These are phyloP conservation scores for Channa maculata DNA, from an alignment of 2,113 vertebrate genomes.

Conservation along the genomic window DNA sequence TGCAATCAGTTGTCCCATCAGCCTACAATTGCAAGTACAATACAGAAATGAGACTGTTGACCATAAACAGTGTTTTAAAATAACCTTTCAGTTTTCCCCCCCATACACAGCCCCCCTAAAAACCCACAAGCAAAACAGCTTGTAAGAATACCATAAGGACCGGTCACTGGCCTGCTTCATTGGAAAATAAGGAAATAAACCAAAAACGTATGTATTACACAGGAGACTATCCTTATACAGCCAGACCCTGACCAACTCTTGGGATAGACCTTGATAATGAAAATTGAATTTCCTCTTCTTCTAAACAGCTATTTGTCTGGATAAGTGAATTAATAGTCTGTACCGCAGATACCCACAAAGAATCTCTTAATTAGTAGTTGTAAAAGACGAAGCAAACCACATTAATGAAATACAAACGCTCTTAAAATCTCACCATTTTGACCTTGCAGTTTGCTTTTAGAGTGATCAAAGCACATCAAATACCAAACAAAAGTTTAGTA, in stretches of 20 bases:
- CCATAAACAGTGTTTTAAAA: slow-evolving; percentile 23
- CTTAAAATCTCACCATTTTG: slow-evolving; percentile 47
- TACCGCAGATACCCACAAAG: slow-evolving; percentile 19
- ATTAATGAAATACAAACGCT: slow-evolving; percentile 53
- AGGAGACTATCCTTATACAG: slow-evolving; percentile 31
- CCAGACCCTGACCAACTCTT: not conserved
- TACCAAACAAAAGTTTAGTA: slow-evolving; percentile 59
- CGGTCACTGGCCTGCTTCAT: slow-evolving; percentile 21
- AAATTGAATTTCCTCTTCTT: slow-evolving; percentile 13
- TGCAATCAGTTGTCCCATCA: slow-evolving; percentile 2
- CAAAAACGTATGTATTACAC: slow-evolving; percentile 12
- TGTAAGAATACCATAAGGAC: slow-evolving; percentile 17
- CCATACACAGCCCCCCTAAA: slow-evolving; percentile 1
- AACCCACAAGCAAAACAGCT: slow-evolving; percentile 30
- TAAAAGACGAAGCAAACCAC: slow-evolving; percentile 36
- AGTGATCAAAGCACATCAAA: slow-evolving; percentile 55
- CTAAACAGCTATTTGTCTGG: slow-evolving; percentile 22
- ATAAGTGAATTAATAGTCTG: slow-evolving; percentile 37
- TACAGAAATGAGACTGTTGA: slow-evolving; percentile 40
- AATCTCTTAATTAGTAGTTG: slow-evolving; percentile 33
- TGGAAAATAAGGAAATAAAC: slow-evolving; percentile 3
- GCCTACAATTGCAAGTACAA: slow-evolving; percentile 16
- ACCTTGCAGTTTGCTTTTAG: slow-evolving; percentile 51
- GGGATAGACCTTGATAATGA: slow-evolving; percentile 14
- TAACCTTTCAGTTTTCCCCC: slow-evolving; percentile 12